Evolutionary conservation across 2,797 vertebrate species (phyloP).

Genomic region (Chromis chromis): DNA sequence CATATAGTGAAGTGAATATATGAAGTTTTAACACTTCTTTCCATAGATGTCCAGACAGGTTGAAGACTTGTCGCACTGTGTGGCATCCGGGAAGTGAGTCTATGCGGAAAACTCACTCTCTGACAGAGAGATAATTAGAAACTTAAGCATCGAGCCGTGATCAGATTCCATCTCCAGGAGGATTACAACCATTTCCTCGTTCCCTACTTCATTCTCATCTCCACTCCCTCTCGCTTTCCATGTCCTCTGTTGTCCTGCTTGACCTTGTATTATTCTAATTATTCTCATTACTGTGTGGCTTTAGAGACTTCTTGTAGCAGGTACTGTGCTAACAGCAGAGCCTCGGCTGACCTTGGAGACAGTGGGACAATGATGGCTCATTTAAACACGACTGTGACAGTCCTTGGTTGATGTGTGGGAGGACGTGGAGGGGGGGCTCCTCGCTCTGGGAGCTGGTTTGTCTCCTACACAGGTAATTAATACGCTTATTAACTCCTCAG

Average conservation of each 20-base stretch:
- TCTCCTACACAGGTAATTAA: conserved; percentile 80
- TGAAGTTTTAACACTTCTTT: conserved; percentile 22
- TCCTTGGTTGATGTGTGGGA: conserved; percentile 36
- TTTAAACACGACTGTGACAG: conserved; percentile 49
- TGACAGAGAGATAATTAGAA: conserved; percentile 45
- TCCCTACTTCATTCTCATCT: neutral
- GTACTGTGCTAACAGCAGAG: conserved; percentile 40
- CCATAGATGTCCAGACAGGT: conserved; percentile 25
- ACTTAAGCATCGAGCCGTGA: conserved; percentile 32
- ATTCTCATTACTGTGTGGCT: conserved; percentile 60
- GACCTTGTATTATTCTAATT: conserved; percentile 74
- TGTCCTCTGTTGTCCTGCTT: conserved; percentile 35
- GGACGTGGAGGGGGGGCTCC: neutral
- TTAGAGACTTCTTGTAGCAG: conserved; percentile 49
- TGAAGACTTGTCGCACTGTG: conserved; percentile 1
- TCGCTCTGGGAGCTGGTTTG: conserved; percentile 66
- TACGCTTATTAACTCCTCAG: conserved; percentile 77
- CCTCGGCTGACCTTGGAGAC: conserved; percentile 63
- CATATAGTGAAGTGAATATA: neutral
- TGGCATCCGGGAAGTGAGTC: neutral
- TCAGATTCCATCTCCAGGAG: conserved; percentile 28
- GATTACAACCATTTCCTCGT: conserved; percentile 26
- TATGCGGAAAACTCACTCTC: conserved; percentile 2
- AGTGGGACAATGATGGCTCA: conserved; percentile 57
- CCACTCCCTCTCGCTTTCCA: conserved; percentile 9